Conservation (phyloP, 2,113 vertebrate genomes). For the Gulo gulo region DNA sequence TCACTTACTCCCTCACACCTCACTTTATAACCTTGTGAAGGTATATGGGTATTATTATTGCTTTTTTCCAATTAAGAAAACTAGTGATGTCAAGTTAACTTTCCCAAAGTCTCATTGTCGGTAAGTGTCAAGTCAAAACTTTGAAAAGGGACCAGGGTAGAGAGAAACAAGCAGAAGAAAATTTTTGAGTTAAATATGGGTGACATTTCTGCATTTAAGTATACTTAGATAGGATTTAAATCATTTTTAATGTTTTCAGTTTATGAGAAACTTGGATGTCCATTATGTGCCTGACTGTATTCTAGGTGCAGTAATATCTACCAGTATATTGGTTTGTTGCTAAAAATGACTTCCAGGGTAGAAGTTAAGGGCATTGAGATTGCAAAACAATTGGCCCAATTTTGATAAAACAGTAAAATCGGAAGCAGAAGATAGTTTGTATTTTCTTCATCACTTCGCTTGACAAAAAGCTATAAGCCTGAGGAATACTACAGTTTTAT, state of each 20-base stretch:
- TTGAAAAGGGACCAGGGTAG: background rate
- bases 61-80: constrained; percentile 33
- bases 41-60: background rate
- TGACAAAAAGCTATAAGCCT: background rate
- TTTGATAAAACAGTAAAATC: constrained; percentile 10
- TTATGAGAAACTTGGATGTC: background rate
- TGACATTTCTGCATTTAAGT: background rate
- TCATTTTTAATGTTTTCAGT: background rate
- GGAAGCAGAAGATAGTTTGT: background rate
- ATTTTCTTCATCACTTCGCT: background rate
- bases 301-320: background rate
- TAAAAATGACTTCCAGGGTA: constrained; percentile 40
- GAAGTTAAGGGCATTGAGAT: background rate
- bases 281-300: background rate
- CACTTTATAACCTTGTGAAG: background rate
- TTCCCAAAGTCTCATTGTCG: background rate
- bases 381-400: background rate
- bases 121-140: constrained; percentile 17
- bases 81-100: background rate
- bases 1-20: background rate
- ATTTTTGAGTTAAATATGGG: background rate
- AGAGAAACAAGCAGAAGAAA: background rate
- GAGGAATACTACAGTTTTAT: background rate
- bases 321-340: background rate
- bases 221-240: background rate